Evolutionary conservation across 1,140 invertebrate genomes (phyloP), one percentile per base, ranked within the genome.

Genomic region (Capitella teleta): DNA sequence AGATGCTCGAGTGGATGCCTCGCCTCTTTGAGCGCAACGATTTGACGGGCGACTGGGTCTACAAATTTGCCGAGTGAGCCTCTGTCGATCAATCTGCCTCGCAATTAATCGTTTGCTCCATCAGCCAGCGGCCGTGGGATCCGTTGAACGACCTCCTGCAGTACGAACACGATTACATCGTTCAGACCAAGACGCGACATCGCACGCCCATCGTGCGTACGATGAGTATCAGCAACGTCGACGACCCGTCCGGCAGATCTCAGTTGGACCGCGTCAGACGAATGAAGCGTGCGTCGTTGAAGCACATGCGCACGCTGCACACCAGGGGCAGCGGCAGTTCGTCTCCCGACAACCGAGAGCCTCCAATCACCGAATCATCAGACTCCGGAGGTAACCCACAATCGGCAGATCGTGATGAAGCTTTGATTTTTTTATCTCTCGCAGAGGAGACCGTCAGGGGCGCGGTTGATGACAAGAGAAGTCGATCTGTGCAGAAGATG

Each of bases 91-190:
- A n/a, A n/a, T 57, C 10, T 24, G 30, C 34, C 47, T 25, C n/a
- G n/a, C n/a, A n/a, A 19, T n/a, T 21, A n/a, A 19, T 14, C 8
- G 10, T 10, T 26, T 25, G 6, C 37, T 43, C n/a, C 51, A 49
- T 5, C 37, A 75, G 73, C 53, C 64, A 63, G 30, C 71, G 85
- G 38, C 85, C 85, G 0, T 89, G 86, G 86, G 85, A 89, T 74
- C 78, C 80, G 1, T 74, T 82, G 49, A 87, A 87, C 60, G 86
- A 89, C 71, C 70, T 87, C 3, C 76, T 82, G 34, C 85, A 88
- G 66, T 90, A 83, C 60, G 86, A 90, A 63, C 70, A 77, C 49
- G 77, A 83, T 52, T 85, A 80, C 61, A 72, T 79, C 46, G 78
- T 86, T 16, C 73, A 78, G 49, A 86, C 84, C 21, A 80, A 83